Evolutionary conservation across 2,113 vertebrate genomes (phyloP).

Genomic region (Callipepla squamata): DNA sequence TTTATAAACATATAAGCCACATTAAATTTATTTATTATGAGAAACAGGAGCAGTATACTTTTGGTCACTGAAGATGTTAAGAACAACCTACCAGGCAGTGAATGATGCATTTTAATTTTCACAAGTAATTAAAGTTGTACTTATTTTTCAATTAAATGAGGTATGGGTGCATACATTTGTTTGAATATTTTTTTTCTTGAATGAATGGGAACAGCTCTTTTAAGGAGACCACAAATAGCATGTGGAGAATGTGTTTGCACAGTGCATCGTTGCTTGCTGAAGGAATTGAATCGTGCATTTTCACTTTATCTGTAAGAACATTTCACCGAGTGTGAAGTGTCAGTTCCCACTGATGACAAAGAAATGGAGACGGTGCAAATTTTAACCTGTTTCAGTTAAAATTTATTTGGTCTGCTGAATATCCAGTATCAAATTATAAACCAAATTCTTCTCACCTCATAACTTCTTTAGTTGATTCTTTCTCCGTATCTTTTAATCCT

Average conservation of each 20-base stretch:
- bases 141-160: slow-evolving; percentile 18
- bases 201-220: neutral
- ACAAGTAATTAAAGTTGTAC: slow-evolving; percentile 1
- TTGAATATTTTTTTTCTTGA: neutral
- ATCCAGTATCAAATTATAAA: slow-evolving; percentile 68
- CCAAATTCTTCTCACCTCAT: slow-evolving; percentile 66
- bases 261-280: neutral
- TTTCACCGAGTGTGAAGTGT: neutral
- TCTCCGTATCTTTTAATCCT: slow-evolving; percentile 77
- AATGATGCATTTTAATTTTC: slow-evolving; percentile 34
- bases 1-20: neutral
- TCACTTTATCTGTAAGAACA: neutral
- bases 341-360: neutral
- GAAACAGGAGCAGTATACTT: neutral
- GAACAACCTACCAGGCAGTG: neutral
- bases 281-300: neutral
- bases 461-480: slow-evolving; percentile 65
- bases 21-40: neutral
- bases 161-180: neutral
- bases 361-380: neutral
- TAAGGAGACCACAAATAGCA: neutral
- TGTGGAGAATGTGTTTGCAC: neutral
- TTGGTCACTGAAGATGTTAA: neutral
- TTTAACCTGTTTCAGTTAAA: neutral
- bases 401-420: slow-evolving; percentile 40